These are phyloP conservation scores for Ophthalmolycus amberensis DNA, from an alignment of 2,113 vertebrate genomes.

Conservation along the genomic window DNA sequence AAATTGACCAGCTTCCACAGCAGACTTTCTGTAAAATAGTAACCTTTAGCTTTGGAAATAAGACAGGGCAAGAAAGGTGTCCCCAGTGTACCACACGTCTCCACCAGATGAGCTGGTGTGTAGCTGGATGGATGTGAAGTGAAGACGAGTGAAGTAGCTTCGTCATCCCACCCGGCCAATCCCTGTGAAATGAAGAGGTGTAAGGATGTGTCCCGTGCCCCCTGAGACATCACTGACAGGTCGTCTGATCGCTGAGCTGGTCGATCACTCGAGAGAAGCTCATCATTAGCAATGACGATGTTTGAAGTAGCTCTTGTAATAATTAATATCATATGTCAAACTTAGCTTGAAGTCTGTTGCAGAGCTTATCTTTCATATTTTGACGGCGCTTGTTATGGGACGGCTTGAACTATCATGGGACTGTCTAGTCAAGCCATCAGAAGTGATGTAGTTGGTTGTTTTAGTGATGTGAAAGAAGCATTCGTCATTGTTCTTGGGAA, in stretches of 20 bases:
- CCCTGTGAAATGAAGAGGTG: background rate
- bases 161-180: background rate
- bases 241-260: background rate
- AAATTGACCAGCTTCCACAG: background rate
- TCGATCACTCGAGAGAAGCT: background rate
- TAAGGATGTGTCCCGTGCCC: background rate
- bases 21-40: background rate
- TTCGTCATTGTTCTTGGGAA: too few species aligned
- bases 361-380: background rate
- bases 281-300: constrained; percentile 1
- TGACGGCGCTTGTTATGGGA: background rate
- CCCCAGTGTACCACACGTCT: background rate
- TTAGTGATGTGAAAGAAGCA: background rate
- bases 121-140: background rate
- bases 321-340: constrained; percentile 7
- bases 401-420: too few species aligned
- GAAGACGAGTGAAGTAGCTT: background rate
- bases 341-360: background rate
- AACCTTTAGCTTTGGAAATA: constrained; percentile 6
- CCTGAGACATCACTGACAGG: background rate
- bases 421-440: background rate
- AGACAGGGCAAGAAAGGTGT: background rate
- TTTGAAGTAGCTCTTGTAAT: background rate
- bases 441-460: background rate
- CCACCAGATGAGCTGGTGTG: background rate